These are phyloP conservation scores for Megaceryle torquata DNA, from an alignment of 2,113 vertebrate genomes.

Conservation along the genomic window DNA sequence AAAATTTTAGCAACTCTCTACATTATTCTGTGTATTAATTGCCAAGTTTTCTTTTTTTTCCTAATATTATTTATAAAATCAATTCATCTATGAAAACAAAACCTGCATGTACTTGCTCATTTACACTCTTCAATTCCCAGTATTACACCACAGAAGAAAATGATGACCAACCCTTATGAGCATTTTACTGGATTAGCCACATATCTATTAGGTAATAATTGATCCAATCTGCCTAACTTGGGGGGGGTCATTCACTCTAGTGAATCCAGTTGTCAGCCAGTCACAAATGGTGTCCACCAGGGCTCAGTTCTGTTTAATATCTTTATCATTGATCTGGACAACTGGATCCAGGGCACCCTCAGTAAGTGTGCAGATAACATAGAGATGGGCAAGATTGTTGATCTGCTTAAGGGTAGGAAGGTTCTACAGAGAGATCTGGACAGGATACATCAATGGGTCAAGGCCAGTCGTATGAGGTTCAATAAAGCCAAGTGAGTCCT, in stretches of 20 bases:
- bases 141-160: not conserved
- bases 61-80: not conserved
- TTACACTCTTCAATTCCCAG: not conserved
- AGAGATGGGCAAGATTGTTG: no score
- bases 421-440: no score
- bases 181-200: not conserved
- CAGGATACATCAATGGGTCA: no score
- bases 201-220: not conserved
- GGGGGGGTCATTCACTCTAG: not conserved
- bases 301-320: not conserved
- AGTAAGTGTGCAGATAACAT: no score
- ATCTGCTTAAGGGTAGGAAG: no score
- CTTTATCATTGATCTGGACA: no score
- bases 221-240: not conserved
- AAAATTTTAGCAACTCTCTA: not conserved
- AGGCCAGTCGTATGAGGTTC: no score
- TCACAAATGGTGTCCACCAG: not conserved
- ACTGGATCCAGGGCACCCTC: no score
- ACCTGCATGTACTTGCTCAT: not conserved
- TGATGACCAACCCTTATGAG: not conserved
- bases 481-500: not conserved
- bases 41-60: not conserved
- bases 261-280: not conserved
- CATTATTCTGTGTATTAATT: not conserved
- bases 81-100: not conserved